Evolutionary conservation across 2,113 vertebrate species (phyloP).

Genomic region (Phyllostomus hastatus): DNA sequence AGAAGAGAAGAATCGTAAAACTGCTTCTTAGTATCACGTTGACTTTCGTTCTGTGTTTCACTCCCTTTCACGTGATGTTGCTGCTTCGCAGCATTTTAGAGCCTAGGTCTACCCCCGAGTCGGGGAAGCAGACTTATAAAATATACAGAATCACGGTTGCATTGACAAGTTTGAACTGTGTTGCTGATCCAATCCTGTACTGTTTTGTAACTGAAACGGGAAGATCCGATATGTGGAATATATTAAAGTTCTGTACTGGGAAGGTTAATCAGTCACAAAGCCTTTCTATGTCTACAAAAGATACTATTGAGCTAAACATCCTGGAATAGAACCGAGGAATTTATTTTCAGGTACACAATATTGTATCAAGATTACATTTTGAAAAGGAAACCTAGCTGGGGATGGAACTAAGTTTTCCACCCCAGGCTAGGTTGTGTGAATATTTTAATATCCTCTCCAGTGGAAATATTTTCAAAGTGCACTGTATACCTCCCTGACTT

Average conservation of each 20-base stretch:
- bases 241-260: conserved; percentile 73
- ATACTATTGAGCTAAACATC: conserved; percentile 49
- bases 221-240: conserved; percentile 79
- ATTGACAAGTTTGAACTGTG: conserved; percentile 87
- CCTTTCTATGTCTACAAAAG: conserved; percentile 48
- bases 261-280: neutral
- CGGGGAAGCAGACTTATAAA: conserved; percentile 55
- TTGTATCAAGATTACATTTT: neutral
- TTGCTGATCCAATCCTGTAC: conserved; percentile 91
- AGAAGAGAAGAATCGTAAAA: conserved; percentile 84
- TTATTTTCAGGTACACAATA: neutral
- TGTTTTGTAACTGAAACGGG: conserved; percentile 89
- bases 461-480: neutral
- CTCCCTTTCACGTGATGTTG: conserved; percentile 86
- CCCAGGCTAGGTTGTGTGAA: neutral
- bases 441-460: neutral
- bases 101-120: conserved; percentile 49
- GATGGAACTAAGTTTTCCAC: neutral
- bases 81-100: conserved; percentile 82
- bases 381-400: neutral
- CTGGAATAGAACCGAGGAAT: conserved; percentile 27
- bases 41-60: conserved; percentile 87
- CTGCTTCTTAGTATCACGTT: conserved; percentile 83
- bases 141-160: conserved; percentile 85
- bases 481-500: neutral